A percentile compares a stretch with the other conserved stretches of the same genome.
These are phyloP conservation scores for Drosophila hamatofila DNA, from an alignment of 2,888 invertebrate genomes.

Conservation along the genomic window DNA sequence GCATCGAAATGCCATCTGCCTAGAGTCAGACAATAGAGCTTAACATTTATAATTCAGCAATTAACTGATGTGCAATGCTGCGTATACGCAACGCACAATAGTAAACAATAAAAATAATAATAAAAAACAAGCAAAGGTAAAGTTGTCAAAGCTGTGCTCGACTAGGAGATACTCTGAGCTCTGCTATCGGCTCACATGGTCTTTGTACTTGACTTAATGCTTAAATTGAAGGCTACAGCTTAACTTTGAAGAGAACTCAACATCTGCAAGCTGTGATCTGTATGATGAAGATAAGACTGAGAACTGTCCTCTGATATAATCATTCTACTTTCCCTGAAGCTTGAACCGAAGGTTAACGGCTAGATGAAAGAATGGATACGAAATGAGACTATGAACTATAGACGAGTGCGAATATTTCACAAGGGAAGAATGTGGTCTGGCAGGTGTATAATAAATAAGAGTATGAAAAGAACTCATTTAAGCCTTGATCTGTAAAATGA, in stretches of 20 bases:
- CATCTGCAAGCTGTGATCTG: background rate
- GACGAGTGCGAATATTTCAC: no score
- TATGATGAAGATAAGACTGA: background rate
- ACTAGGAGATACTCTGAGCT: background rate
- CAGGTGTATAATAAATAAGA: no score
- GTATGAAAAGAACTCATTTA: no score
- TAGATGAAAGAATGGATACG: no score
- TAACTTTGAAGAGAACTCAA: background rate
- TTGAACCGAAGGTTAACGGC: no score
- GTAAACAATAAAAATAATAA: slow-evolving; percentile 12
- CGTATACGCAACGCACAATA: slow-evolving; percentile 42
- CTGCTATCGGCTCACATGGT: background rate
- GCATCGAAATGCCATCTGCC: slow-evolving; percentile 13
- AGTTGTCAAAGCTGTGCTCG: background rate
- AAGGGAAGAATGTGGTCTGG: no score
- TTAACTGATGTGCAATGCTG: slow-evolving; percentile 45
- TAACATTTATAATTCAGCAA: slow-evolving; percentile 59
- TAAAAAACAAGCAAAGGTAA: background rate
- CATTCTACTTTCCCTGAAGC: no score
- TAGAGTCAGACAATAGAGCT: slow-evolving; percentile 35
- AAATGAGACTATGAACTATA: no score
- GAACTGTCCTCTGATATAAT: background rate
- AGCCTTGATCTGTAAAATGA: background rate
- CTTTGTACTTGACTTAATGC: background rate
- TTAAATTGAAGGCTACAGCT: background rate